Base-by-base conservation (phyloP, 2,888 invertebrate genomes). In the Aleiodes testaceus region DNA sequence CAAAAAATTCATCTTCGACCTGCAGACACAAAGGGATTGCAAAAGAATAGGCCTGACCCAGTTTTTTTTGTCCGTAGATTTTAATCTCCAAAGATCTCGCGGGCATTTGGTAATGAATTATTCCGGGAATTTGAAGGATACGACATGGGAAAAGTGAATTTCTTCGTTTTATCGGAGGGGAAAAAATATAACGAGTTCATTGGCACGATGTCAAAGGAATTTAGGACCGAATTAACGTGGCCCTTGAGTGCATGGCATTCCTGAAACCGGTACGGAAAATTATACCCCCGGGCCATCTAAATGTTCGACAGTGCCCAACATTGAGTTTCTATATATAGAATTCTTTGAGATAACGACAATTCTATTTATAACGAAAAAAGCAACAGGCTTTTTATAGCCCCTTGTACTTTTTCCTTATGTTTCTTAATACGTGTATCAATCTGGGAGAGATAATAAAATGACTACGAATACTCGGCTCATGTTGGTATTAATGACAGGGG, bases 191-290 rank as follows among this genome's bases (percentile, higher is more conserved):
- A 59, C 11, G 63, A 45, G 69, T 69, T 69, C 69, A 69, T 69
- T 64, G 69, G 61, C 49, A 16, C 52, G 42, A 52, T 63, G 69
- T 63, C 50, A 69, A 26, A 63, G 22, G 50, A 63, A 63, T 50
- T 42, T 36, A 50, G 59, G 59, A 59, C 59, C 36, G 30, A 16
- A 30, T 26, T 30, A 50, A 30, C 50, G 20, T 63, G 42, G 20
- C 45, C 63, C 14, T 68, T 16, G 52, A 59, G 65, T 49, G 47
- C 18, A 50, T 50, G 61, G 79, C 80, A 79, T 82, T 80, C 75
- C 80, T 78, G 74, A 80, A 84, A 83, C 84, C 84, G 83, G 83
- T 84, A 84, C 78, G 36, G 2, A 36, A 76, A 80, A 79, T 77
- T 78, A 77, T 78, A 16, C 59, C 59, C 42, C 18, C 9, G 16